phyloP scores from a whole-genome alignment of 2,113 vertebrate genomes.

The Neopipo cinnamomea region DNA sequence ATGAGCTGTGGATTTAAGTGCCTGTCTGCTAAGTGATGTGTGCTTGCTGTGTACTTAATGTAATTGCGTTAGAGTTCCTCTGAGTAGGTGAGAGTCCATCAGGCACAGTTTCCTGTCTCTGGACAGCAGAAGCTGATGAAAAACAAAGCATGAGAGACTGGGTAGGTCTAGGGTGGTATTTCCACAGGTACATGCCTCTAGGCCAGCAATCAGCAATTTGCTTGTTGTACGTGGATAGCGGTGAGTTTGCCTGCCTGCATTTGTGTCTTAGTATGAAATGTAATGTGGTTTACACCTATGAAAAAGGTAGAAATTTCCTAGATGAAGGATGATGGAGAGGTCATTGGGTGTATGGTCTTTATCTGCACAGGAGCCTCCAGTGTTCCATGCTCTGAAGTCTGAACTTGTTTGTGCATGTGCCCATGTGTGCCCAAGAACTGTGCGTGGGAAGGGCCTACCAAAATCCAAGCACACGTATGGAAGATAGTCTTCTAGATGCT shows the following conservation, averaged over 20 bases:
- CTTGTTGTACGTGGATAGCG: accelerated
- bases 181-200: neutral
- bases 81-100: neutral
- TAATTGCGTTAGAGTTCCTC: neutral
- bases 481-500: neutral
- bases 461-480: accelerated
- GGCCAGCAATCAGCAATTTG: neutral
- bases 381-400: neutral
- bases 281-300: neutral
- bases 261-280: neutral
- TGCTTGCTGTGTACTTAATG: neutral
- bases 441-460: neutral
- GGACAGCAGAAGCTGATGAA: neutral
- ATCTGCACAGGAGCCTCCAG: neutral
- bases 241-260: neutral
- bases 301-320: neutral
- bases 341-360: neutral
- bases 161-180: neutral
- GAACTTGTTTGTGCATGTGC: neutral
- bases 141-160: neutral
- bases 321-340: neutral
- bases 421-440: accelerated
- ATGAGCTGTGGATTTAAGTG: neutral
- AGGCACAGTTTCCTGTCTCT: neutral
- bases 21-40: neutral